Base-by-base conservation (phyloP, 2,888 invertebrate species). In the Pammene fasciana region DNA sequence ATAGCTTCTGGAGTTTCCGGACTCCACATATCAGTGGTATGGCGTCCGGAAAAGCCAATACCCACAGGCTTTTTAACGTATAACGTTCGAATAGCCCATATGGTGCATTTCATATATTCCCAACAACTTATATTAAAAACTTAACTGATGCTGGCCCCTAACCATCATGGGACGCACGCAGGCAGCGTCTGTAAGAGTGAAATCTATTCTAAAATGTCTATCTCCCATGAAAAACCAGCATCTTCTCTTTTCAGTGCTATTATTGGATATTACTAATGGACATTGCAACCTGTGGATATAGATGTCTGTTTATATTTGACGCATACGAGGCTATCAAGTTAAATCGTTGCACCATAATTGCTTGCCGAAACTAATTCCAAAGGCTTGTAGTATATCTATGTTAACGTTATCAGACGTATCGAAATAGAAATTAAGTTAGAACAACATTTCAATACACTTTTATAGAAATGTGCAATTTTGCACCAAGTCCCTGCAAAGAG, bases 371-470 rank as follows among this genome's bases (percentile, higher is more conserved):
- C 38, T 13, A 62, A 62, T 62, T 5, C 26, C 0, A 43, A 43
- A 26, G 4, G 11, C 26, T n/a, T n/a, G n/a, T 7, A 41, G n/a
- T 56, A 55, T 57, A 57, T 50, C 36, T 36, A 56, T 11, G 48
- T 54, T 41, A 13, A 55, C 18, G 38, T 61, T 48, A 67, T 55
- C 46, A 18, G 34, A 54, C 48, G 38, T 55, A 67, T 62, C 55
- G 26, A 61, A 62, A 48, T 62, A 55, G 61, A 56, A 67, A 67
- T 55, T 38, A 34, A 34, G 10, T 26, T 13, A 54, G 60, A 60
- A 67, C 36, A 41, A 60, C 18, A 48, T 41, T 26, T 41, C 26
- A 56, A 36, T 50, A 43, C 60, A 67, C 54, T 54, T 61, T 67
- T 61, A 5, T 26, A 67, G 38, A 67, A 62, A 62, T 67, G 61